Base-by-base conservation (phyloP, 2,113 vertebrate genomes). In the Orientallactaga bullata region DNA sequence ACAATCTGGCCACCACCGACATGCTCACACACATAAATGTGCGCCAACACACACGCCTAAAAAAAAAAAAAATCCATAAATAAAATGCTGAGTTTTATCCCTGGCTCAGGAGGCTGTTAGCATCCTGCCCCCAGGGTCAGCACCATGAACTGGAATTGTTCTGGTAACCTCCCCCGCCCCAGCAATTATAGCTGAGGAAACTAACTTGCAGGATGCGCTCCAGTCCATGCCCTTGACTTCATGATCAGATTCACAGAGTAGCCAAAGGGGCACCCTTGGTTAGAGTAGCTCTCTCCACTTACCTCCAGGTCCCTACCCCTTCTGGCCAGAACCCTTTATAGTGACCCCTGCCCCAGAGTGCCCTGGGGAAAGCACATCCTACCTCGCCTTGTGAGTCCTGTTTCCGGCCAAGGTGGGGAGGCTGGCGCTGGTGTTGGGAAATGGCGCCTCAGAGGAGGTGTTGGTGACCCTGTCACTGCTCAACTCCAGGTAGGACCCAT, bases 301-400 rank as follows among this genome's bases (percentile, higher is more conserved):
- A 17, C 26, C 35, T 68, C 60, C 3, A 66, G 21, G 15, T 18
- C 24, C 7, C 35, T 24, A 6, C 7, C 18, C 79, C 51, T 80
- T 32, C 39, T 20, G 9, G 30, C 21, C 35, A 71, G 61, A 69
- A 4, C 2, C 32, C 32, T 37, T 28, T 1, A 0, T 8, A 37
- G n/a, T n/a, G 26, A 26, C 39, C 61, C 58, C 28, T 3, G 1
- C 16, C 47, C 23, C 74, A 1, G 18, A 9, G 9, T 73, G 23
- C 60, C 69, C 28, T 5, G 30, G 6, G 76, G 35, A 90, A 92
- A 35, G 47, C 0, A 0, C 23, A 7, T 58, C 98, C 95, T 98
- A 99, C 99, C 99, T 99, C 96, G 98, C 98, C 97, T 99, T 99
- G 98, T 99, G 99, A 13, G 98, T 98, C 83, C 99, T 98, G 96